These are phyloP conservation scores for Sarcophaga rosellei DNA, from an alignment of 2,888 invertebrate genomes.

Conservation along the genomic window DNA sequence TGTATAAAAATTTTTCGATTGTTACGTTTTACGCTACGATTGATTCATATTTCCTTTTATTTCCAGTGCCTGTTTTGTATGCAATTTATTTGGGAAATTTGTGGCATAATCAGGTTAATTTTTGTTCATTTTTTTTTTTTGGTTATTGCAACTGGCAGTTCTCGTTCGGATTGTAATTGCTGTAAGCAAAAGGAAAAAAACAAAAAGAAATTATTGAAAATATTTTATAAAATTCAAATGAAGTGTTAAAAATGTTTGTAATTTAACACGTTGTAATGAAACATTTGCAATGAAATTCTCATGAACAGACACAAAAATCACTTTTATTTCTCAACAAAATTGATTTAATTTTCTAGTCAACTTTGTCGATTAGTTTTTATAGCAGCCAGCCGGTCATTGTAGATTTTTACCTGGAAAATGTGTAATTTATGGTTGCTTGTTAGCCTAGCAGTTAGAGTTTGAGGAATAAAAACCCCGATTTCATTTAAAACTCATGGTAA, in stretches of 20 bases:
- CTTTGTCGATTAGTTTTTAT: too few relatives aligned
- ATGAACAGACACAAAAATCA: too few relatives aligned
- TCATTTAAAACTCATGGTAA: conserved; percentile 42
- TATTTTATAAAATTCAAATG: neutral
- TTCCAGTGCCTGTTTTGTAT: neutral
- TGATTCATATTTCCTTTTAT: neutral
- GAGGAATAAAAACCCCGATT: neutral
- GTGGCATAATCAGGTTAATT: neutral
- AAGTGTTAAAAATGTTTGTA: neutral
- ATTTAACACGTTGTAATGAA: too few relatives aligned
- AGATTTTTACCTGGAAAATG: neutral
- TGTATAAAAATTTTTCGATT: neutral
- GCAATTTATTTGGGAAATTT: neutral
- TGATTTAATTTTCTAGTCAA: too few relatives aligned
- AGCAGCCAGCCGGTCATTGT: too few relatives aligned
- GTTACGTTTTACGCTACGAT: neutral
- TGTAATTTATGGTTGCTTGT: neutral
- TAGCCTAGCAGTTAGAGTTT: neutral
- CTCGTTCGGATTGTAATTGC: neutral
- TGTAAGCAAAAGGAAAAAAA: neutral
- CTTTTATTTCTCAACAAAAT: too few relatives aligned
- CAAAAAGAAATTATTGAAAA: neutral
- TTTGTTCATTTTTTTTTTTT: neutral
- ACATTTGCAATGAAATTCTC: too few relatives aligned
- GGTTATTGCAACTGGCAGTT: neutral